Conservation (phyloP, 2,888 invertebrate species). For the Drosophila multiciliata region DNA sequence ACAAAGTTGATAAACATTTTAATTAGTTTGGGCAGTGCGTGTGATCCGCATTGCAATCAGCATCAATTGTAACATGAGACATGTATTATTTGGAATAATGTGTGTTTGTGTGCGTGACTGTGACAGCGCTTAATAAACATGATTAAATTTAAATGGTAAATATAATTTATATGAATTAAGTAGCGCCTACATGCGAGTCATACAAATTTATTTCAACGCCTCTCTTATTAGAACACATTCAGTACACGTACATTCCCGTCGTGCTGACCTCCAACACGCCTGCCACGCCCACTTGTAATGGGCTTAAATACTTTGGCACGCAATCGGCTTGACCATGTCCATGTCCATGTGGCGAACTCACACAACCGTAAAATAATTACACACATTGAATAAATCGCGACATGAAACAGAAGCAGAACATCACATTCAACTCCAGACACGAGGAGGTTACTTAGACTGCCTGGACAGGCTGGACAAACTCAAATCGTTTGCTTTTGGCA, state of each 20-base stretch:
- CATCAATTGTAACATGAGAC: slow-evolving; percentile 71
- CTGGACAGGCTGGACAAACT: slow-evolving; percentile 17
- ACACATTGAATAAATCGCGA: slow-evolving; percentile 72
- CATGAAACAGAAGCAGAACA: slow-evolving; percentile 45
- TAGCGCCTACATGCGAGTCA: slow-evolving; percentile 47
- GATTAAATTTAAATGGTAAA: slow-evolving; percentile 73
- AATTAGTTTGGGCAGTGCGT: slow-evolving; percentile 63
- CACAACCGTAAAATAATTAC: slow-evolving; percentile 71
- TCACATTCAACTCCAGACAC: not conserved
- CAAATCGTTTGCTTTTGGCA: slow-evolving; percentile 60
- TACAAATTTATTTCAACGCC: slow-evolving; percentile 52
- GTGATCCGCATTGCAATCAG: slow-evolving; percentile 65
- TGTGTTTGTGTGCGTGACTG: slow-evolving; percentile 11
- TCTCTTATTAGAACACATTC: slow-evolving; percentile 61
- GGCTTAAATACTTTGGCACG: slow-evolving; percentile 64
- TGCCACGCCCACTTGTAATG: slow-evolving; percentile 39
- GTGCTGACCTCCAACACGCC: not conserved
- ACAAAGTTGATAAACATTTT: slow-evolving; percentile 77
- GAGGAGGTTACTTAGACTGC: not conserved
- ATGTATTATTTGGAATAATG: slow-evolving; percentile 18
- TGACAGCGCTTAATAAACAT: slow-evolving; percentile 47
- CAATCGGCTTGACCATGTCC: slow-evolving; percentile 40
- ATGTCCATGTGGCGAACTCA: slow-evolving; percentile 33
- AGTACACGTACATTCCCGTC: slow-evolving; percentile 51
- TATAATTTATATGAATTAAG: slow-evolving; percentile 71